A percentile compares a stretch with the other conserved stretches of the same genome.
Conservation (phyloP, 2,113 vertebrate genomes). For the Turdus rufiventris region DNA sequence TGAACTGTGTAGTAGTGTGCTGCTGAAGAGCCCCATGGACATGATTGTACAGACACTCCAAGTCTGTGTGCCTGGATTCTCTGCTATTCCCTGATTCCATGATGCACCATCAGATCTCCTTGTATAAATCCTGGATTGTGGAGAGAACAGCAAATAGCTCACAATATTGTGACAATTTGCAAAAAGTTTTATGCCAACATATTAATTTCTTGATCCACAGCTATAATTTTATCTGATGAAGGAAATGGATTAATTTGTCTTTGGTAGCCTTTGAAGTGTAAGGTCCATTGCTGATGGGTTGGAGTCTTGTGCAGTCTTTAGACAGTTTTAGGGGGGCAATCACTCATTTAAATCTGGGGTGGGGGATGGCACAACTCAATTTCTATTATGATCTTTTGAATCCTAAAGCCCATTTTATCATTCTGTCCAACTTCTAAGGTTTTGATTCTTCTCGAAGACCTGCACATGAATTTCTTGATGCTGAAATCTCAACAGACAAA, state of each 20-base stretch:
- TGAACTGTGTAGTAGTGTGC: background rate
- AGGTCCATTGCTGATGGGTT: background rate
- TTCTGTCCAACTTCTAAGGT: background rate
- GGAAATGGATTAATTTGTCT: background rate
- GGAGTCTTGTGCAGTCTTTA: background rate
- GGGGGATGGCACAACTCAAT: background rate
- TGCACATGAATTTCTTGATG: background rate
- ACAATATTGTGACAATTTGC: background rate
- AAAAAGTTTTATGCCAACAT: background rate
- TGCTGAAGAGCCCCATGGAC: background rate
- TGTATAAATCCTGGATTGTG: background rate
- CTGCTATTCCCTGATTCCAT: background rate
- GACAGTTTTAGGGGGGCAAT: background rate
- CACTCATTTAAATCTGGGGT: background rate
- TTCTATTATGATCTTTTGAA: background rate
- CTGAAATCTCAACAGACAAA: background rate
- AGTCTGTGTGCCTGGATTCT: background rate
- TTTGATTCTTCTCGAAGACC: background rate
- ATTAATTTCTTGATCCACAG: background rate
- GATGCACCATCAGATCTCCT: background rate
- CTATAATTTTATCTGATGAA: background rate
- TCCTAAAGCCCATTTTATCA: background rate
- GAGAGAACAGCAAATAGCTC: background rate
- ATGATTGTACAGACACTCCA: background rate
- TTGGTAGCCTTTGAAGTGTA: background rate